These are phyloP conservation scores for Molanna angustata DNA, from an alignment of 2,888 invertebrate species.

Conservation along the genomic window DNA sequence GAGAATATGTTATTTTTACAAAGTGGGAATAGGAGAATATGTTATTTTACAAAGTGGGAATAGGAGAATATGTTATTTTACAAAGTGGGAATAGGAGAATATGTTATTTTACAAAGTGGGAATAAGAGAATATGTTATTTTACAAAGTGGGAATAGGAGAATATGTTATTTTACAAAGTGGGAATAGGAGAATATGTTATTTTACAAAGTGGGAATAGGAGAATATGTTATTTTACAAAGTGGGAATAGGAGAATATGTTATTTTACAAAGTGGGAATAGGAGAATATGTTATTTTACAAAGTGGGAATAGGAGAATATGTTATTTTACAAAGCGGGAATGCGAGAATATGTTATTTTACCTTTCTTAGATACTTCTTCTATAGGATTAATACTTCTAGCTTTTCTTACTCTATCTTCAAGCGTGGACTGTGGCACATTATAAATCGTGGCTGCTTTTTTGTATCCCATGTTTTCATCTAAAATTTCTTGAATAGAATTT, in stretches of 20 bases:
- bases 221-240: neutral
- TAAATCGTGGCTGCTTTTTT: neutral
- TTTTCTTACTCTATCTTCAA: neutral
- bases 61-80: too few relatives aligned
- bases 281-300: too few relatives aligned
- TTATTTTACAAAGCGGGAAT: too few relatives aligned
- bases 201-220: neutral
- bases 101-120: neutral
- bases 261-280: neutral
- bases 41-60: too few relatives aligned
- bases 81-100: neutral
- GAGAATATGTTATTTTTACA: too few relatives aligned
- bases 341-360: slow-evolving; percentile 1
- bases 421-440: neutral
- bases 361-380: neutral
- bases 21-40: too few relatives aligned
- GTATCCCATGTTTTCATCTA: neutral
- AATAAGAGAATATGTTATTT: too few relatives aligned
- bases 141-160: too few relatives aligned
- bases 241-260: neutral
- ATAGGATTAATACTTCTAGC: neutral
- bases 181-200: too few relatives aligned
- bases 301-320: slow-evolving; percentile 1
- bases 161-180: too few relatives aligned
- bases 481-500: neutral